A percentile compares a stretch with the other conserved stretches of the same genome.
phyloP scores from a whole-genome alignment of 2,888 invertebrate genomes.

The Heliconius charithonia region DNA sequence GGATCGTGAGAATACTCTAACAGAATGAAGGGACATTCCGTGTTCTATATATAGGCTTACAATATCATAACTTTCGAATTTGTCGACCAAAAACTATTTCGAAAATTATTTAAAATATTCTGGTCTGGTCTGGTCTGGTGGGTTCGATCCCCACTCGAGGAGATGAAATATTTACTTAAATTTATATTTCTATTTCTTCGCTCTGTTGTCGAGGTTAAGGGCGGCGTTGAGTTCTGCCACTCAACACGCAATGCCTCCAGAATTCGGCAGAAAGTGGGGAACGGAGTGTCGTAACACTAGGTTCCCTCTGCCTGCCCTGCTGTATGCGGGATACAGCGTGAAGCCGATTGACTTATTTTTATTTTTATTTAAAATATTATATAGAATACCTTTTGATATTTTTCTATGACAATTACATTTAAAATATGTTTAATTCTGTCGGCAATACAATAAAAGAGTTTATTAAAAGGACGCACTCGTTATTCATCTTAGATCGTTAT shows the following conservation, averaged over 20 bases:
- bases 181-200: no score
- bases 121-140: no score
- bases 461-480: constrained; percentile 40
- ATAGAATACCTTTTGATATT: neutral
- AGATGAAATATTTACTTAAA: no score
- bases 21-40: constrained; percentile 59
- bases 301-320: no score
- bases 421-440: neutral
- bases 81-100: constrained; percentile 8
- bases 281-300: no score
- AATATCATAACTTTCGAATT: constrained; percentile 52
- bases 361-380: neutral
- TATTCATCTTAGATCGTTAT: constrained; percentile 41
- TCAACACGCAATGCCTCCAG: no score
- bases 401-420: neutral
- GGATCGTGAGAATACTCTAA: constrained; percentile 58
- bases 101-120: neutral
- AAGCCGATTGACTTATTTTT: no score
- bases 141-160: no score
- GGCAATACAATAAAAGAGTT: constrained; percentile 21
- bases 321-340: no score
- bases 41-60: constrained; percentile 59
- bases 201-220: no score
- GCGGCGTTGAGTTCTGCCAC: no score
- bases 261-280: no score